A percentile compares a stretch with the other conserved stretches of the same genome.
Evolutionary conservation across 1,140 invertebrate species (phyloP).

Genomic region (Polyergus mexicanus): DNA sequence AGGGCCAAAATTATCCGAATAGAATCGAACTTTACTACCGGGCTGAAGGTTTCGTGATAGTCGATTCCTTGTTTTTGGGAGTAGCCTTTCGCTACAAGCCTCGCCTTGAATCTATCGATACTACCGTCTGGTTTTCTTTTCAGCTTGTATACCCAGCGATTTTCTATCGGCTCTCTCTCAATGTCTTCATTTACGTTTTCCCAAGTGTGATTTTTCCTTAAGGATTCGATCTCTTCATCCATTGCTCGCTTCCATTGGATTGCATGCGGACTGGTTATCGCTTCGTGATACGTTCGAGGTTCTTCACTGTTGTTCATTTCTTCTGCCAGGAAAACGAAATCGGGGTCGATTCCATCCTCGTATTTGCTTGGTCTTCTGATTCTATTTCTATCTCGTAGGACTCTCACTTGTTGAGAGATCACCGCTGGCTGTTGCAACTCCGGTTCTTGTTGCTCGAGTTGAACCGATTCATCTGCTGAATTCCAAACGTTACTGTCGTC

Average conservation of each 20-base stretch:
- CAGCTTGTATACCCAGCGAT: neutral
- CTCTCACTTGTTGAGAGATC: neutral
- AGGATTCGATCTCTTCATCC: slow-evolving; percentile 10
- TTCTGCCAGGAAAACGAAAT: neutral
- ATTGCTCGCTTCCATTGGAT: neutral
- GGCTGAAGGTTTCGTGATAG: slow-evolving; percentile 55
- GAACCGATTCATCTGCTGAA: too few relatives aligned
- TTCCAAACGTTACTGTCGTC: too few relatives aligned
- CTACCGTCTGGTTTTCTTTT: slow-evolving; percentile 74
- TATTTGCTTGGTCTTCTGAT: slow-evolving; percentile 1
- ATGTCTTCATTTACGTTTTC: neutral
- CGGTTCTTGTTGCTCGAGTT: too few relatives aligned
- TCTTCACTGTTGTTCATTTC: too few relatives aligned
- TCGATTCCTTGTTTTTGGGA: slow-evolving; percentile 61
- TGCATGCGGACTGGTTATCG: neutral
- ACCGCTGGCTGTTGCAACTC: too few relatives aligned
- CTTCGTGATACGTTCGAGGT: too few relatives aligned
- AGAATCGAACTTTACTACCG: slow-evolving; percentile 35
- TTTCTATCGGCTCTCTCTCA: neutral
- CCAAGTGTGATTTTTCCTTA: neutral
- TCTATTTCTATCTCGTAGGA: neutral
- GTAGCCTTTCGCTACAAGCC: slow-evolving; percentile 80
- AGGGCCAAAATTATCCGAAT: slow-evolving; percentile 33
- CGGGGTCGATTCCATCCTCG: neutral
- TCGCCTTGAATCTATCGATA: slow-evolving; percentile 80